Base-by-base conservation (phyloP, 2,888 invertebrate species). In the Drosophila aldrichi region DNA sequence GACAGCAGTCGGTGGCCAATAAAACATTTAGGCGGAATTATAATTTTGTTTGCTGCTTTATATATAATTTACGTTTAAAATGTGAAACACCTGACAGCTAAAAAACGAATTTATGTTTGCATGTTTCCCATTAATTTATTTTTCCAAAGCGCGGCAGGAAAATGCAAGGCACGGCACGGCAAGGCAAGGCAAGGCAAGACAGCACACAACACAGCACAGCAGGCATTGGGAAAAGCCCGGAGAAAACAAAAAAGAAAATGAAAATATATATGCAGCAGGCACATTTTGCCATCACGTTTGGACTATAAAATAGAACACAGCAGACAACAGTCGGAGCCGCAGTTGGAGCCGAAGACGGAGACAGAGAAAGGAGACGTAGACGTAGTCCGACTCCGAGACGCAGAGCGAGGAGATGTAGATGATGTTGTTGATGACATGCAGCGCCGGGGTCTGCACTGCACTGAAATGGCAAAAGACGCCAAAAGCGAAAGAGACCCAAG, bases 71-170 rank as follows among this genome's bases (percentile, higher is more conserved):
- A 87, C 83, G 86, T 88, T 86, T 78, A 86, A 87, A 88, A 88
- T 88, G 81, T 88, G 89, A 86, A 86, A 89, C 89, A 90, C 90
- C 90, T 90, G 90, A 90, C 90, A 90, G 90, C 82, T 84, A 69
- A 81, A 89, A 90, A 83, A 85, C 41, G 90, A 89, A 90, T 90
- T 90, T 90, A 90, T 90, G 90, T 90, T 90, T 84, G 90, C 90
- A 90, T 90, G 90, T 90, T 90, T 86, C 88, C 84, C 89, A 88
- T 86, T 90, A 90, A 90, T 90, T 90, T 90, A 90, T 85, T 90
- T 89, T 90, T 81, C 79, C 74, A 67, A 64, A 73, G 65, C 55
- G 41, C 57, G 34, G 12, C 72, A 75, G 78, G 56, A 82, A 83
- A 78, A 74, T 68, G 76, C 65, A 70, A 65, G 48, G 59, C 52